Base-by-base conservation (phyloP, 2,888 invertebrate species). In the Clostera curtula region DNA sequence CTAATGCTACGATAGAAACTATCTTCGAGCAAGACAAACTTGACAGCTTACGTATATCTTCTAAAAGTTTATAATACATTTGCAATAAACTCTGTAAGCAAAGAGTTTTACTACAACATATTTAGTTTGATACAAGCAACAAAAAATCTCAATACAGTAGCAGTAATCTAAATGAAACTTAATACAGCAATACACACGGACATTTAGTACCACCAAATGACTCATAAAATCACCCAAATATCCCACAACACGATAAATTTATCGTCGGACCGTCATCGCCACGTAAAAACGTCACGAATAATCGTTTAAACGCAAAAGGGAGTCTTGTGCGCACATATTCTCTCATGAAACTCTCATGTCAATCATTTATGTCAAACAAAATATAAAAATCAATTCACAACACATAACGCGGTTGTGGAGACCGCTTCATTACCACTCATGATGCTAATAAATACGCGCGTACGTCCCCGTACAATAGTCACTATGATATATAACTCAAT, bases 291-390 rank as follows among this genome's bases (percentile, higher is more conserved):
- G 56, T 71, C 70, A 27, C 25, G 39, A 51, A 36, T 49, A 48
- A 50, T 45, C 51, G 53, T 43, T 48, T 47, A 43, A 47, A 50
- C 45, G 48, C 47, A 42, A 54, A 45, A 46, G 21, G n/a, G 22
- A n/a, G 9, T 6, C 31, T 24, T 30, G 31, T 21, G 30, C 39
- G 40, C 27, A 35, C 38, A 34, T 13, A 22, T 31, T 56, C 60
- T 65, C 68, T 64, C 73, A 71, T 71, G 80, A 22, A 30, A 56
- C 60, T 65, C 68, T 64, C 73, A 71, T 71, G 80, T 84, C 83
- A 82, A 83, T 84, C 80, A 80, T 69, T 70, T 62, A 64, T 51
- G 84, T 84, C 83, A 84, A 84, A 84, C 84, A 83, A 83, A 83
- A 64, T 75, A 80, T 83, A 77, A 83, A 83, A 83, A 72, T 72